phyloP scores from a whole-genome alignment of 2,113 vertebrate species.

The Oxygymnocypris stewartii region DNA sequence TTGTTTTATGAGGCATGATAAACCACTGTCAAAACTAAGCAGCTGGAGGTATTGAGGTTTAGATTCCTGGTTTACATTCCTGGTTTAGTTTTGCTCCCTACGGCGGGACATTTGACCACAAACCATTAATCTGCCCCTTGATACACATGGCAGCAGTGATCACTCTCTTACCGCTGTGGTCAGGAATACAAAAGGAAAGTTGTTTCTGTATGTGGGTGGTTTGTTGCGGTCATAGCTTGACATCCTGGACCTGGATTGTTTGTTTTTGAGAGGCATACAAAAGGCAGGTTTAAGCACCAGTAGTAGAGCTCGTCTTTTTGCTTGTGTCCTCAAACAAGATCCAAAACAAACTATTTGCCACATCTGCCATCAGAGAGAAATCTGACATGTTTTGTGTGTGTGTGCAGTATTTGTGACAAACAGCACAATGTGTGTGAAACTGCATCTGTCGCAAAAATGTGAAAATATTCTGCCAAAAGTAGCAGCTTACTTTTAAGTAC shows the following conservation, averaged over 20 bases:
- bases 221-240: neutral
- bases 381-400: neutral
- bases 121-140: conserved; percentile 32
- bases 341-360: neutral
- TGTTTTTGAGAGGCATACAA: neutral
- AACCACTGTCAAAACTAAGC: conserved; percentile 23
- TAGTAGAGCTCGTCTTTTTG: neutral
- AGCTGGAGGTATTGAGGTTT: neutral
- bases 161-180: conserved; percentile 36
- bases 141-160: neutral
- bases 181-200: conserved; percentile 5
- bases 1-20: conserved; percentile 13
- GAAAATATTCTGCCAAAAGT: neutral
- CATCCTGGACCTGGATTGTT: neutral
- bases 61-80: neutral
- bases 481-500: neutral
- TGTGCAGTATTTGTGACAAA: neutral
- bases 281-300: neutral
- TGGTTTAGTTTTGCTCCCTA: conserved; percentile 35
- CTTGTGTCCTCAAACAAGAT: neutral
- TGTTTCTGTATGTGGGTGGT: neutral
- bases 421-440: neutral
- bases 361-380: neutral
- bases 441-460: neutral
- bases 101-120: conserved; percentile 29